These are phyloP conservation scores for Eolophus roseicapilla DNA, from an alignment of 2,113 vertebrate species.

Conservation along the genomic window DNA sequence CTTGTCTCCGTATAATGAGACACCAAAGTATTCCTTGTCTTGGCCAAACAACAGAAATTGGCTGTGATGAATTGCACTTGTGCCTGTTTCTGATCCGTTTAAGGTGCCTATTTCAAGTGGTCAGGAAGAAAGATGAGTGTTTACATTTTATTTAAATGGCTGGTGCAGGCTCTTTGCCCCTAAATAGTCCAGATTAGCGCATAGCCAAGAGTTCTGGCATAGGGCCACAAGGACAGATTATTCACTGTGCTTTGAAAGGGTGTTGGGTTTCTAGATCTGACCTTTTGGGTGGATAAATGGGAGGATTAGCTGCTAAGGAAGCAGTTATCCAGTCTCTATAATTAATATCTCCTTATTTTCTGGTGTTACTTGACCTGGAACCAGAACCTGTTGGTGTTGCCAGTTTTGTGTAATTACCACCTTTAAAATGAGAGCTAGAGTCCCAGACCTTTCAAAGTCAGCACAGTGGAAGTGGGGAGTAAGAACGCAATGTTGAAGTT, in stretches of 20 bases:
- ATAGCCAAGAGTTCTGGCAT: background rate
- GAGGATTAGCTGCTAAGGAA: conserved; percentile 70
- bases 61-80: conserved; percentile 9
- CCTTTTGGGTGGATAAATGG: conserved; percentile 61
- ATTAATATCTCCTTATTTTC: conserved; percentile 67
- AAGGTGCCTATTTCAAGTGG: conserved; percentile 6
- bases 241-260: conserved; percentile 47
- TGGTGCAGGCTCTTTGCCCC: background rate
- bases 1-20: conserved; percentile 1
- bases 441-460: background rate
- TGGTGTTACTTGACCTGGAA: conserved; percentile 58
- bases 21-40: background rate
- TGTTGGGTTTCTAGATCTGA: conserved; percentile 59
- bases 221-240: conserved; percentile 43
- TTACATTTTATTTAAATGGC: conserved; percentile 23
- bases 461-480: background rate
- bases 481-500: background rate
- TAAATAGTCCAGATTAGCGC: background rate
- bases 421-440: background rate
- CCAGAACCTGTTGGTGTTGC: conserved; percentile 30
- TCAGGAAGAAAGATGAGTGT: conserved; percentile 32
- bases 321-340: conserved; percentile 66
- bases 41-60: background rate
- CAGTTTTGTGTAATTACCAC: conserved; percentile 50
- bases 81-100: background rate